These are phyloP conservation scores for Anhinga anhinga DNA, from an alignment of 2,113 vertebrate species.

Conservation along the genomic window DNA sequence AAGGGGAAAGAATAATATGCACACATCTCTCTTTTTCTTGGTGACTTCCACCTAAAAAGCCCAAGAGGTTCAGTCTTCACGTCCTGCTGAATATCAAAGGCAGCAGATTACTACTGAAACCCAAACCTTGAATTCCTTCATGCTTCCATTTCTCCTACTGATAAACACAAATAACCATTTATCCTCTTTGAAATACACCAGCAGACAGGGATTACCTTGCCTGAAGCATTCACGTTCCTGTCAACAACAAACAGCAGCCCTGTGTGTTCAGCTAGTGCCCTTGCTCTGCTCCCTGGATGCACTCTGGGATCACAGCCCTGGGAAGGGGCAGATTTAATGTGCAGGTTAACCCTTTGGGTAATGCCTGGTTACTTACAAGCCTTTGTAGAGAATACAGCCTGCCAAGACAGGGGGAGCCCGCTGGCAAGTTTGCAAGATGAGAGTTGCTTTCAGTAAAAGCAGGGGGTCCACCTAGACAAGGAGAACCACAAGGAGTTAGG, in stretches of 20 bases:
- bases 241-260: neutral
- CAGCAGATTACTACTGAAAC: neutral
- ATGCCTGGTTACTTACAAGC: slow-evolving; percentile 72
- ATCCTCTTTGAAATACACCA: neutral
- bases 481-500: neutral
- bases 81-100: neutral
- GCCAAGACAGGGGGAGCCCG: slow-evolving; percentile 82
- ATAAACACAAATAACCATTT: neutral
- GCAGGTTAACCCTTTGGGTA: neutral
- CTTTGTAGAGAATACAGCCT: slow-evolving; percentile 88
- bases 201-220: neutral
- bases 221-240: neutral
- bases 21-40: neutral
- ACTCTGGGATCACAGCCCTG: neutral
- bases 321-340: neutral
- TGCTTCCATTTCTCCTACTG: neutral
- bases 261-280: neutral
- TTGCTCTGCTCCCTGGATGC: neutral
- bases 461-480: slow-evolving; percentile 88
- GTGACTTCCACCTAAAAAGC: neutral
- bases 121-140: neutral
- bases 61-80: neutral
- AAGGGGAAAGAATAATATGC: neutral
- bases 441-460: slow-evolving; percentile 90
- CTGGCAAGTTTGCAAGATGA: slow-evolving; percentile 94